These are phyloP conservation scores for Atherinosoma microstoma DNA, from an alignment of 2,797 vertebrate genomes.

Conservation along the genomic window DNA sequence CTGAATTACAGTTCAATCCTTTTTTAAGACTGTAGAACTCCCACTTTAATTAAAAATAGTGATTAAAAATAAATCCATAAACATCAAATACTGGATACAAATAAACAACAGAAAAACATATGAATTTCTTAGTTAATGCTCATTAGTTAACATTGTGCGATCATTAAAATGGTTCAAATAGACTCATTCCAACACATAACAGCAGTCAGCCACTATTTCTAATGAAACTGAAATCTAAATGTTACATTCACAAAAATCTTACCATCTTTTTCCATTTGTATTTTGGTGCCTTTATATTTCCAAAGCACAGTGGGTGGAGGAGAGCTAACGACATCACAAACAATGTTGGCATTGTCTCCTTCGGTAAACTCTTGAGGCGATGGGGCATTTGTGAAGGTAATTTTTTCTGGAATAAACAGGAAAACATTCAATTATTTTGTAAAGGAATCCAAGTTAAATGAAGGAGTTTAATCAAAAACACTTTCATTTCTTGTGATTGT, in stretches of 20 bases:
- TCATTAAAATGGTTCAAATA: not conserved
- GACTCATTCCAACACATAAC: not conserved
- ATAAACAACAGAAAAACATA: not conserved
- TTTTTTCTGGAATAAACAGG: slow-evolving; percentile 87
- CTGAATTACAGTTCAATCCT: no score
- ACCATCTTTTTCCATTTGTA: slow-evolving; percentile 96
- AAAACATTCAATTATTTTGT: slow-evolving; percentile 6
- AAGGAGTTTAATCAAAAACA: not conserved
- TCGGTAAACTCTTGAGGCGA: slow-evolving; percentile 97
- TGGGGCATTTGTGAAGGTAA: slow-evolving; percentile 94
- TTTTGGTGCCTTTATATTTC: slow-evolving; percentile 92
- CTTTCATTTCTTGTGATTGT: not conserved
- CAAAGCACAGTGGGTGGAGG: slow-evolving; percentile 94
- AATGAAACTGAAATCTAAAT: slow-evolving; percentile 9
- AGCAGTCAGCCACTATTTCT: not conserved
- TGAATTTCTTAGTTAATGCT: not conserved
- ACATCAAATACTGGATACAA: no score
- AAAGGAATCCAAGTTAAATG: no score
- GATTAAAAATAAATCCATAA: no score
- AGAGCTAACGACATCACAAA: slow-evolving; percentile 93
- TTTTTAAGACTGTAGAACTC: not conserved
- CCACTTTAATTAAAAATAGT: not conserved
- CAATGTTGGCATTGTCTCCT: slow-evolving; percentile 90
- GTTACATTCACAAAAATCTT: slow-evolving; percentile 58
- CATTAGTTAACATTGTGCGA: not conserved